phyloP scores from a whole-genome alignment of 2,797 vertebrate genomes.

The Micromesistius poutassou region DNA sequence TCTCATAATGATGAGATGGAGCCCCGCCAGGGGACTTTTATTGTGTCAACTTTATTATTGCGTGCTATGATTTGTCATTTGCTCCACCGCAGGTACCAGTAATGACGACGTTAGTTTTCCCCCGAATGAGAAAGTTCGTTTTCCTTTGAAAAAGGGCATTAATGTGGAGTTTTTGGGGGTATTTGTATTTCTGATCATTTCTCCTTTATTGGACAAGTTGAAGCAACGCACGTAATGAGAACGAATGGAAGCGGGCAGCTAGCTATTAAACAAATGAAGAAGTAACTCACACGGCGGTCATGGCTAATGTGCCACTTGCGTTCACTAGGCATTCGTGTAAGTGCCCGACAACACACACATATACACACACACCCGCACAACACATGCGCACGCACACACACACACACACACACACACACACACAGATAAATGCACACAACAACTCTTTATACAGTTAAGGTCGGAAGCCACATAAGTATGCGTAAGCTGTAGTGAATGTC shows the following conservation, averaged over 20 bases:
- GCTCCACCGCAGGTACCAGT: conserved; percentile 60
- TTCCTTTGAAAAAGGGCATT: conserved; percentile 55
- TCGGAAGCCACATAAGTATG: conserved; percentile 13
- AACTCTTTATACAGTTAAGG: not conserved
- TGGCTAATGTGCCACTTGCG: conserved; percentile 12
- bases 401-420: not conserved
- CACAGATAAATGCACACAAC: conserved; percentile 6
- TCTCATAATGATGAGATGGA: conserved; percentile 75
- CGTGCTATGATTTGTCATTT: conserved; percentile 68
- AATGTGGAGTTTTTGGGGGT: conserved; percentile 51
- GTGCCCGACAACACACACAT: not conserved
- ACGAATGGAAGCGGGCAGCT: conserved; percentile 36
- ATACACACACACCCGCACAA: too few relatives aligned
- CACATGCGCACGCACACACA: not conserved
- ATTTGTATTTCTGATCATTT: conserved; percentile 50
- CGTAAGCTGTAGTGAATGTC: conserved; percentile 41
- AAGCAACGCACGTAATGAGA: conserved; percentile 33
- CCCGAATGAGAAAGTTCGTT: too few relatives aligned
- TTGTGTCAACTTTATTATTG: conserved; percentile 73
- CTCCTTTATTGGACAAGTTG: conserved; percentile 38
- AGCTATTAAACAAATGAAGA: conserved; percentile 19
- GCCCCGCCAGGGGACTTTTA: conserved; percentile 67
- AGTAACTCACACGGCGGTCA: conserved; percentile 21
- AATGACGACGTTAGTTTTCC: too few relatives aligned
- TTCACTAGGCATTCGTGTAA: conserved; percentile 11